Evolutionary conservation across 1,140 invertebrate species (phyloP), one percentile per base, ranked within the genome.

Genomic region (Drosophila orosa): DNA sequence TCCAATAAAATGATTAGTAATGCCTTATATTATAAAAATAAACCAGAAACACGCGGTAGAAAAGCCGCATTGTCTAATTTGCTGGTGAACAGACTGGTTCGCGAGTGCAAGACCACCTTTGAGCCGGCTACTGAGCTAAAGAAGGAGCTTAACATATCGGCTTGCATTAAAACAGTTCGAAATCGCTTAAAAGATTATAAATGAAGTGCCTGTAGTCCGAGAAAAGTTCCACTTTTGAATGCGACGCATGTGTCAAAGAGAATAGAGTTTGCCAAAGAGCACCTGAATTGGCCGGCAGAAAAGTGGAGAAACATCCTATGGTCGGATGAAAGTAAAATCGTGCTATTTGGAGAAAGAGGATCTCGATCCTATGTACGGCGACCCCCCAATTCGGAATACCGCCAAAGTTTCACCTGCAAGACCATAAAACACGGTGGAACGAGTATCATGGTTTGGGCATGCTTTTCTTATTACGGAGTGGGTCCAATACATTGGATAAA

Each of bases 401-500:
- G 8, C 3, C 37, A 3, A 2, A 39, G 37, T 9, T 17, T 17
- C 8, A 39, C 37, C 6, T 37, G 35, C 35, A 37, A 37, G 35
- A 37, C 35, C 35, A 37, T 37, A 8, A 37, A 37, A 37, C 35
- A 37, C 35, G 17, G 40, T 19, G 40, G 40, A 42, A 19, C 17
- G 9, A 42, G 40, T 42, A 44, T 44, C 19, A 44, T 22, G 17
- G 40, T 44, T 22, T 44, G 17, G 40, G 40, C 40, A 13, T 13
- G 10, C 40, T 44, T 44, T 9, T 40, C 39, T 5, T 33, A 33
- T 33, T 33, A 33, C 12, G 47, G 39, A 40, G 39, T 31, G 2
- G 37, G n/a, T 56, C 22, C 8, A 15, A 40, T 56, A 9, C 54
- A 40, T 40, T 24, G 37, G 22, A 56, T 52, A 10, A 29, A 40